Conservation (phyloP, 1,140 invertebrate species). For the Glossosoma conforme region DNA sequence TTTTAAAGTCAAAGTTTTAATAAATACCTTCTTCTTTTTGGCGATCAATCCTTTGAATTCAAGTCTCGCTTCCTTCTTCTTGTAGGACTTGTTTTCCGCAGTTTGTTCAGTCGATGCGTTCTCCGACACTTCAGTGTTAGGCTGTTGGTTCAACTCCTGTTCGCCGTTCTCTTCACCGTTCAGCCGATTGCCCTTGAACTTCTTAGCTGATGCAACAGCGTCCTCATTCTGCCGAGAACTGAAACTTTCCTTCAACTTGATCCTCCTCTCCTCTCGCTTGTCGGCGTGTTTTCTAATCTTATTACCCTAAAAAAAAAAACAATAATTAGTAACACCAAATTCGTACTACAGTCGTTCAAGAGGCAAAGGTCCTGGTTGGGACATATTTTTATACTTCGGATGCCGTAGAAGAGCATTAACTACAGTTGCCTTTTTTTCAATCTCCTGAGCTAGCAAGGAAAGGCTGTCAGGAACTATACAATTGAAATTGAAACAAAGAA, state of each 20-base stretch:
- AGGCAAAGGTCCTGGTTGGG: no score
- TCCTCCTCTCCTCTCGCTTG: not conserved
- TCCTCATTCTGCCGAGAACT: not conserved
- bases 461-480: not conserved
- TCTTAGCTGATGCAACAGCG: not conserved
- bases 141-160: not conserved
- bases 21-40: constrained; percentile 29
- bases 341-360: not conserved
- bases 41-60: constrained; percentile 24
- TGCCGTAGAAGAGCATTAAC: not conserved
- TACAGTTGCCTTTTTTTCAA: not conserved
- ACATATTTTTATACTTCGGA: no score
- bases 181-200: constrained; percentile 2
- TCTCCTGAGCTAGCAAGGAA: not conserved
- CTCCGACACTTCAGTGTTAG: not conserved
- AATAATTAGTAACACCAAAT: constrained; percentile 8
- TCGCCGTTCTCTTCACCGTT: constrained; percentile 4
- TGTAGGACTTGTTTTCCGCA: constrained; percentile 12
- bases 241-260: not conserved
- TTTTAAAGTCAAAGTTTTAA: not conserved
- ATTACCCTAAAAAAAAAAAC: constrained; percentile 23
- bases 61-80: constrained; percentile 7
- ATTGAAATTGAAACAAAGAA: no score
- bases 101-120: not conserved
- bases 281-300: constrained; percentile 26